phyloP scores from a whole-genome alignment of 2,797 vertebrate genomes.

The Crypturellus tataupa region DNA sequence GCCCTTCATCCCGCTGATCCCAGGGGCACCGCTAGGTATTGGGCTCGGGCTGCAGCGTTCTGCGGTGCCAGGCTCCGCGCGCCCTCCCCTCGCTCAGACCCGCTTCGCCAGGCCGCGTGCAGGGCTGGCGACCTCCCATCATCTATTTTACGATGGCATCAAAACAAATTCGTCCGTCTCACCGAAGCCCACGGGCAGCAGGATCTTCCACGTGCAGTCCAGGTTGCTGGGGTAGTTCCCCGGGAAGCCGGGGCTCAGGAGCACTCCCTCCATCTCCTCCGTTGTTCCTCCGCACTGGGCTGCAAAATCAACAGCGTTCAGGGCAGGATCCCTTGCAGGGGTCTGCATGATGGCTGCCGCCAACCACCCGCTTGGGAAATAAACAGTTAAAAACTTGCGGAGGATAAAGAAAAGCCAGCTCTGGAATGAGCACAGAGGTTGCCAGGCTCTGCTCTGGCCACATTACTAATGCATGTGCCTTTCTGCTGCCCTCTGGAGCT shows the following conservation, averaged over 20 bases:
- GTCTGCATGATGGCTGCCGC: accelerated
- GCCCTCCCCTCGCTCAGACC: neutral
- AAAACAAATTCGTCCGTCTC: conserved; percentile 55
- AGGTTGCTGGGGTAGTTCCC: conserved; percentile 99
- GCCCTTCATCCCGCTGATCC: accelerated
- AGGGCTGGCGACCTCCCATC: accelerated
- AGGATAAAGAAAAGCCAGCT: neutral
- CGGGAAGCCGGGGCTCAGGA: conserved; percentile 97
- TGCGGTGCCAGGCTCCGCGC: accelerated
- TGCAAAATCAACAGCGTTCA: conserved; percentile 65
- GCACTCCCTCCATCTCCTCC: conserved; percentile 95
- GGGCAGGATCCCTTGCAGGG: neutral
- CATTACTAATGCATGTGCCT: neutral
- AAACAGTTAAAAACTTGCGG: neutral
- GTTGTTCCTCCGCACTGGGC: conserved; percentile 94
- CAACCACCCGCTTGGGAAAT: neutral
- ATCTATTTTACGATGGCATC: accelerated
- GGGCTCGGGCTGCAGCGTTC: neutral
- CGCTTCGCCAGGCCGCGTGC: too few relatives aligned
- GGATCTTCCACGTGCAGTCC: conserved; percentile 97
- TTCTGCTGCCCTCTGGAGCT: neutral
- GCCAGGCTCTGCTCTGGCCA: neutral
- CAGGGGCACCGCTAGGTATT: neutral
- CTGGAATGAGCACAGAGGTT: neutral
- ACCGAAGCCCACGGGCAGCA: conserved; percentile 96